These are phyloP conservation scores for Charadrius vociferus DNA, from an alignment of 2,113 vertebrate genomes.

Conservation along the genomic window DNA sequence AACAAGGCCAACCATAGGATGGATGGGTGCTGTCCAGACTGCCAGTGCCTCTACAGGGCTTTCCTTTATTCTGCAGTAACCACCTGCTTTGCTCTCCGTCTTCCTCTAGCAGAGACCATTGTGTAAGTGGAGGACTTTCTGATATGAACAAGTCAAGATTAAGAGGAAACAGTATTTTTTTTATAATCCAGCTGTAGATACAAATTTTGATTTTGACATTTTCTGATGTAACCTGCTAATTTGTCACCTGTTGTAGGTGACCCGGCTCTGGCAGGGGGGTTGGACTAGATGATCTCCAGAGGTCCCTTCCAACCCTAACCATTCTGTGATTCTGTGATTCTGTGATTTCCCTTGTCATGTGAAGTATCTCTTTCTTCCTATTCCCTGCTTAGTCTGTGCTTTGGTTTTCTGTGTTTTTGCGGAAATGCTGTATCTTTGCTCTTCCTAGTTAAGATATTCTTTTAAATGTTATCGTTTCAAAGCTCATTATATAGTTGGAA, in stretches of 20 bases:
- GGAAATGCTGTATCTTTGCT: background rate
- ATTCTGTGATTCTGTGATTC: too few relatives aligned
- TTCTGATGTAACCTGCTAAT: background rate
- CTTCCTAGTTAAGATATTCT: conserved; percentile 18
- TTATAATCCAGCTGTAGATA: background rate
- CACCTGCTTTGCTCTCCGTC: background rate
- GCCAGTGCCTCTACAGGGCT: background rate
- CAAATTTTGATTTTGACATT: background rate
- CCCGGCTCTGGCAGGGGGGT: too few relatives aligned
- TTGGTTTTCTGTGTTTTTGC: background rate
- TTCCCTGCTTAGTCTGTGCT: background rate
- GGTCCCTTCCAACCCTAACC: too few relatives aligned
- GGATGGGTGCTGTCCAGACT: background rate
- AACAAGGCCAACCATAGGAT: background rate
- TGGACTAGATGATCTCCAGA: too few relatives aligned
- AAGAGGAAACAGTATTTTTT: background rate
- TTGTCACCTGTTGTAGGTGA: too few relatives aligned
- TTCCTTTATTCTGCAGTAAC: background rate
- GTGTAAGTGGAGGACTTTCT: background rate
- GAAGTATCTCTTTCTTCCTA: background rate
- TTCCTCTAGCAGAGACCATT: background rate
- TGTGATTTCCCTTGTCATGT: background rate
- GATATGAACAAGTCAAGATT: background rate
- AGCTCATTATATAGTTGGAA: conserved; percentile 64
- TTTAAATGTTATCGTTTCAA: conserved; percentile 49